Evolutionary conservation across 2,113 vertebrate species (phyloP), one percentile per base, ranked within the genome.

Genomic region (Orientallactaga bullata): DNA sequence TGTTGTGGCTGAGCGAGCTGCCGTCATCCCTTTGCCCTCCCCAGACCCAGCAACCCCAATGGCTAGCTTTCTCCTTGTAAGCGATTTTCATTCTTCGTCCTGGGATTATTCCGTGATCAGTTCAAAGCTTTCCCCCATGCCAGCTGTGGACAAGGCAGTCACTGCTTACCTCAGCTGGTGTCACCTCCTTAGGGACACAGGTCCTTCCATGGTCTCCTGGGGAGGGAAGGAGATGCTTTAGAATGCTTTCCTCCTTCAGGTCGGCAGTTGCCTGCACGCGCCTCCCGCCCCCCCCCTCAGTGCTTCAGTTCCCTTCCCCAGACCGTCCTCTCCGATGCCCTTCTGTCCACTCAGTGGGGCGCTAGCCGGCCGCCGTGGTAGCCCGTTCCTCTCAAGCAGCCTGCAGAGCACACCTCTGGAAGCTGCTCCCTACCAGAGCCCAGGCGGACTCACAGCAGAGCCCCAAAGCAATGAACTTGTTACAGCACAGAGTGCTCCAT

Each of bases 121-220:
- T 15, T 73, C 20, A 7, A 2, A n/a, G 32, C 32, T 37, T 78
- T 23, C 23, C 26, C 20, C 32, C 1, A 12, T 0, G 0, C 23
- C 17, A 2, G 37, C 32, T 69, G n/a, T 35, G 72, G 58, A 20
- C 69, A 88, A 23, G 28, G 32, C 3, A 68, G 37, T 58, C 10
- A 20, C 61, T 21, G 1, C 37, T 9, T 7, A 47, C 35, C 26
- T 32, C 5, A 26, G 35, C 39, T n/a, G 30, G 10, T 60, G 35
- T 74, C 35, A 65, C 42, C 61, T 77, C 55, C n/a, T 9, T 12
- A 47, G 47, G 65, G 30, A 17, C 32, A 9, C 58, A 2, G 5
- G 11, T 51, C 21, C 68, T 86, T 30, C 35, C 39, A 51, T 26
- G 24, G 21, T 24, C 13, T 84, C 47, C 58, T 81, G 10, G n/a